A percentile compares a stretch with the other conserved stretches of the same genome.
Conservation (phyloP, 2,113 vertebrate genomes). For the Caloenas nicobarica region DNA sequence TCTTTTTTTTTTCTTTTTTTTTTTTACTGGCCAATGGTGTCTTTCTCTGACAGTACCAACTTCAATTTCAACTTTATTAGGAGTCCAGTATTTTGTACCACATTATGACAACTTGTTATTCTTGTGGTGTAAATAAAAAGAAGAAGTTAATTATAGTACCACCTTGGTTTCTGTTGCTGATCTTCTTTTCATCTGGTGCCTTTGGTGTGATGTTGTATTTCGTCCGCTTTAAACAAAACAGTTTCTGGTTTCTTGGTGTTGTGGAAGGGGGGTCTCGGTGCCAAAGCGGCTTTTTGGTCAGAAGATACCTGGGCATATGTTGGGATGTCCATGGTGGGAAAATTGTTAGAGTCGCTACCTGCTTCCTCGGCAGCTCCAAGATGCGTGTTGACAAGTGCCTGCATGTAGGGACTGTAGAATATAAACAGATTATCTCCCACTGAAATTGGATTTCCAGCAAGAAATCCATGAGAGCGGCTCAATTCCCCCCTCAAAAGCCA, state of each 20-base stretch:
- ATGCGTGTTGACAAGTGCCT: fast-evolving
- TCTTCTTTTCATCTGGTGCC: slow-evolving; percentile 2
- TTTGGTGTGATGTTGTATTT: neutral
- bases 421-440: neutral
- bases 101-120: slow-evolving; percentile 81
- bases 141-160: slow-evolving; percentile 75
- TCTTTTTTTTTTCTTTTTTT: slow-evolving; percentile 1
- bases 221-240: fast-evolving
- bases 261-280: fast-evolving
- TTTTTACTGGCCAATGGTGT: slow-evolving; percentile 68
- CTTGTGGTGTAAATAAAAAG: slow-evolving; percentile 88
- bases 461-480: neutral
- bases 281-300: neutral
- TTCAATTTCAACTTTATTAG: slow-evolving; percentile 77
- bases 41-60: slow-evolving; percentile 75
- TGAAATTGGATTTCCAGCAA: neutral
- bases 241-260: neutral
- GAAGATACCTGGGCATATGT: fast-evolving
- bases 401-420: neutral
- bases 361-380: neutral
- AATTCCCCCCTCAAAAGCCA: neutral
- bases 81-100: slow-evolving; percentile 82
- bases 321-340: neutral
- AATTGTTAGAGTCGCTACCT: neutral
- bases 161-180: slow-evolving; percentile 22